These are phyloP conservation scores for Phthorimaea operculella DNA, from an alignment of 1,140 invertebrate species.

Conservation along the genomic window DNA sequence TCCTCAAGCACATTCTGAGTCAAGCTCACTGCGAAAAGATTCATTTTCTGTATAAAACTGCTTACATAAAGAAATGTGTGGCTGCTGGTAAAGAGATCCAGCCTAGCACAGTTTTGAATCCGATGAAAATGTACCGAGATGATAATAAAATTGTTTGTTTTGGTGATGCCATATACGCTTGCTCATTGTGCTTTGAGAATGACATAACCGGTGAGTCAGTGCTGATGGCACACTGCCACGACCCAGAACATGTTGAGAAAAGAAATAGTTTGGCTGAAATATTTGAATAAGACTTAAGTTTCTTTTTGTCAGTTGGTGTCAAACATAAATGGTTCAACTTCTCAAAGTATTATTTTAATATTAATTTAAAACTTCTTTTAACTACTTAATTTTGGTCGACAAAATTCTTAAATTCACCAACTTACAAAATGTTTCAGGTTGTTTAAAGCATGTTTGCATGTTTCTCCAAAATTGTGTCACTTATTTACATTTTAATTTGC, in stretches of 20 bases:
- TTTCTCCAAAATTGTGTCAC: neutral
- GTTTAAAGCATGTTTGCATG: neutral
- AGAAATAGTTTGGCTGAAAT: slow-evolving; percentile 38
- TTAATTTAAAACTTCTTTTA: neutral
- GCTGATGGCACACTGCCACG: slow-evolving; percentile 46
- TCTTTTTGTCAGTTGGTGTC: neutral
- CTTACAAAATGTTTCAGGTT: neutral
- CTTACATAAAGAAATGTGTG: slow-evolving; percentile 60
- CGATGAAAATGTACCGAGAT: slow-evolving; percentile 59
- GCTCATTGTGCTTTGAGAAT: slow-evolving; percentile 55
- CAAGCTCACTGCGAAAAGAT: slow-evolving; percentile 53
- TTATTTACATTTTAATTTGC: neutral
- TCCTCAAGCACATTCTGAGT: slow-evolving; percentile 49
- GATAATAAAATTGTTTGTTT: slow-evolving; percentile 62
- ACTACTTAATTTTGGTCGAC: neutral
- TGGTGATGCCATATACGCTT: slow-evolving; percentile 56
- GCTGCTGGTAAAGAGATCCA: slow-evolving; percentile 45
- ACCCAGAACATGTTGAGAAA: slow-evolving; percentile 35
- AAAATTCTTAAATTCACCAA: neutral
- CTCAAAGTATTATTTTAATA: neutral
- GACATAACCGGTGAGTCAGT: slow-evolving; percentile 52
- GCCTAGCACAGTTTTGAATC: slow-evolving; percentile 55
- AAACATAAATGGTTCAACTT: neutral
- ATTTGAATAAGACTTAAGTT: slow-evolving; percentile 18
- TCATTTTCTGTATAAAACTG: slow-evolving; percentile 58